A percentile compares a stretch with the other conserved stretches of the same genome.
phyloP scores from a whole-genome alignment of 1,140 invertebrate genomes.

The Tetragonula clypearis region DNA sequence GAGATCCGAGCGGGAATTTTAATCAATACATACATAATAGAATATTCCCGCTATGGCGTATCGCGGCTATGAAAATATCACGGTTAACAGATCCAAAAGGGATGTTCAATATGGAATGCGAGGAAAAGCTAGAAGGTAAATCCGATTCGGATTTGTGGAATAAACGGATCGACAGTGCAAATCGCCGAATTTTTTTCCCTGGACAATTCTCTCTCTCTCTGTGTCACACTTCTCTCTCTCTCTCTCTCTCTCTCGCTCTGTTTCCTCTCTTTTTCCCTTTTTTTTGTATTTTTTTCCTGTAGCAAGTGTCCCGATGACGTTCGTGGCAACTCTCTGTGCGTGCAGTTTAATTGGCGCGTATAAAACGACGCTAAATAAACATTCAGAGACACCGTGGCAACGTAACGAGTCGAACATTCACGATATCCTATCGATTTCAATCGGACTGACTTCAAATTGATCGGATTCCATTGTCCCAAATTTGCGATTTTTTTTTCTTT shows the following conservation, averaged over 20 bases:
- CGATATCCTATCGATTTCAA: constrained; percentile 20
- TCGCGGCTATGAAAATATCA: constrained; percentile 51
- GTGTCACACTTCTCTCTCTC: background rate
- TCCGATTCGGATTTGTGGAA: constrained; percentile 63
- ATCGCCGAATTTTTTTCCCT: constrained; percentile 44
- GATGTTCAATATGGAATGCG: constrained; percentile 56
- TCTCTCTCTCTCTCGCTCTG: background rate
- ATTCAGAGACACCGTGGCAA: constrained; percentile 43
- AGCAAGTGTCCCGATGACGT: constrained; percentile 42
- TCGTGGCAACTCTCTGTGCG: constrained; percentile 22
- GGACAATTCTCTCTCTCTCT: constrained; percentile 14
- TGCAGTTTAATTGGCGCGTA: constrained; percentile 57
- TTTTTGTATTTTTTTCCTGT: background rate
- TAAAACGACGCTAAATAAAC: constrained; percentile 68
- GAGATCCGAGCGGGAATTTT: constrained; percentile 37
- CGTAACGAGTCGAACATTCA: constrained; percentile 62
- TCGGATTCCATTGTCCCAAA: constrained; percentile 10
- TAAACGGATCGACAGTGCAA: constrained; percentile 54
- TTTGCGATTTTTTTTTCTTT: background rate
- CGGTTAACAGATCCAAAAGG: constrained; percentile 35
- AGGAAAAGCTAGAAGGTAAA: constrained; percentile 56
- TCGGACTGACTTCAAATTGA: constrained; percentile 6
- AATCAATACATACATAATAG: constrained; percentile 53
- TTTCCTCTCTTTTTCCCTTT: background rate
- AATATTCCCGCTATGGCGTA: constrained; percentile 33